A percentile compares a stretch with the other conserved stretches of the same genome.
phyloP scores from a whole-genome alignment of 1,140 invertebrate genomes.

The Teleogryllus occipitalis region DNA sequence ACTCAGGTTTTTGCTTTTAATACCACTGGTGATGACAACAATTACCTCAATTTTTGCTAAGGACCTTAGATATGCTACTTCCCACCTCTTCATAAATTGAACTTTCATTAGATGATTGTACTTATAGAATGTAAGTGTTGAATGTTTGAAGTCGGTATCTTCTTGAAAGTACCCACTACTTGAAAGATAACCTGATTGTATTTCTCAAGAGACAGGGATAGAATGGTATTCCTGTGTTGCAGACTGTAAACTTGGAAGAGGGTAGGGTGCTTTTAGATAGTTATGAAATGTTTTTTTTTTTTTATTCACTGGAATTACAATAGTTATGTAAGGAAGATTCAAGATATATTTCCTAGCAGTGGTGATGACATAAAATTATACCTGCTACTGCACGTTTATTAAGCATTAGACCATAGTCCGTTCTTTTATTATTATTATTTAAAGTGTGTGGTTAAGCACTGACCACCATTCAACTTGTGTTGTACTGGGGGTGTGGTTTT shows the following conservation, averaged over 20 bases:
- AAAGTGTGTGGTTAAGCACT: background rate
- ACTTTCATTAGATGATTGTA: background rate
- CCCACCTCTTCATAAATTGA: slow-evolving; percentile 10
- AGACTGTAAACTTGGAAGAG: background rate
- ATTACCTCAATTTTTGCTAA: slow-evolving; percentile 10
- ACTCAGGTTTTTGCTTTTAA: slow-evolving; percentile 22
- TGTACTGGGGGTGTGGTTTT: background rate
- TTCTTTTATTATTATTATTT: background rate
- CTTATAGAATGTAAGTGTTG: background rate
- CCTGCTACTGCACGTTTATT: background rate
- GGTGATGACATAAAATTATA: background rate
- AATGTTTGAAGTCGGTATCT: background rate
- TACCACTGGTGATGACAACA: slow-evolving; percentile 12
- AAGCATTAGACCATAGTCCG: background rate
- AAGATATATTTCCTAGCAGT: background rate
- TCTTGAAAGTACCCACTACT: background rate
- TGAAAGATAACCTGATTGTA: slow-evolving; percentile 1
- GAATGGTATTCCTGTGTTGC: background rate
- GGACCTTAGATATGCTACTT: background rate
- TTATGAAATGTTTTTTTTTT: background rate
- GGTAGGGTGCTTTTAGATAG: background rate
- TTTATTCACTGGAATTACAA: background rate
- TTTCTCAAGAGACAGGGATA: background rate
- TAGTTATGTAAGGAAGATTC: background rate
- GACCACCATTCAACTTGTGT: background rate